Conservation (phyloP, 2,113 vertebrate genomes). For the Nanorana parkeri region DNA sequence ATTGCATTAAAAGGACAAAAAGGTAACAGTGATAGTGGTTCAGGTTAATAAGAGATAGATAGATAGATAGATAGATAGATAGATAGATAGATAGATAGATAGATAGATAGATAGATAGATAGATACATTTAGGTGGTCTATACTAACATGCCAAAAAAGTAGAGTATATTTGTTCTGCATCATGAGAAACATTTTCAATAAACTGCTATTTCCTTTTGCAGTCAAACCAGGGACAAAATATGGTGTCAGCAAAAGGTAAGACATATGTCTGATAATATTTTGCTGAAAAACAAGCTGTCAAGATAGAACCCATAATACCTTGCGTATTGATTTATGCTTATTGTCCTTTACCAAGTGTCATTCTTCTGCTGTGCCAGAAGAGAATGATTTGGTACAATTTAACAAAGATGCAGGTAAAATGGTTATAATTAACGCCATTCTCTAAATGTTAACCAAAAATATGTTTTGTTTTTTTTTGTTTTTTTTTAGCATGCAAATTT, state of each 20-base stretch:
- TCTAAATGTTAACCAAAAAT: too few species aligned
- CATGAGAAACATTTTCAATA: neutral
- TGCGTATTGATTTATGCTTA: constrained; percentile 47
- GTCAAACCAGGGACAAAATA: neutral
- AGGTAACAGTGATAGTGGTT: too few species aligned
- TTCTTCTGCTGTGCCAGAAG: constrained; percentile 15
- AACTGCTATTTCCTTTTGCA: constrained; percentile 9
- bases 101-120: too few species aligned
- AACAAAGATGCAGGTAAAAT: constrained; percentile 16
- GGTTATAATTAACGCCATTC: constrained; percentile 17
- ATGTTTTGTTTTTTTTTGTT: too few species aligned
- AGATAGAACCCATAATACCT: constrained; percentile 10
- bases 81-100: too few species aligned
- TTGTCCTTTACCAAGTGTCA: constrained; percentile 37
- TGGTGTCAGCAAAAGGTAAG: constrained; percentile 23
- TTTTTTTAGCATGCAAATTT: too few species aligned
- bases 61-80: too few species aligned
- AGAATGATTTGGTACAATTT: constrained; percentile 26
- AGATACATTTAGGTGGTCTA: too few species aligned
- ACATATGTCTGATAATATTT: constrained; percentile 41
- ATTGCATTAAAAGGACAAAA: too few species aligned
- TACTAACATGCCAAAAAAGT: too few species aligned
- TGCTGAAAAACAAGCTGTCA: constrained; percentile 40
- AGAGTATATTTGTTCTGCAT: constrained; percentile 1
- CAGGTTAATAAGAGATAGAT: too few species aligned